phyloP scores from a whole-genome alignment of 2,888 invertebrate genomes.

The Lycaena phlaeas region DNA sequence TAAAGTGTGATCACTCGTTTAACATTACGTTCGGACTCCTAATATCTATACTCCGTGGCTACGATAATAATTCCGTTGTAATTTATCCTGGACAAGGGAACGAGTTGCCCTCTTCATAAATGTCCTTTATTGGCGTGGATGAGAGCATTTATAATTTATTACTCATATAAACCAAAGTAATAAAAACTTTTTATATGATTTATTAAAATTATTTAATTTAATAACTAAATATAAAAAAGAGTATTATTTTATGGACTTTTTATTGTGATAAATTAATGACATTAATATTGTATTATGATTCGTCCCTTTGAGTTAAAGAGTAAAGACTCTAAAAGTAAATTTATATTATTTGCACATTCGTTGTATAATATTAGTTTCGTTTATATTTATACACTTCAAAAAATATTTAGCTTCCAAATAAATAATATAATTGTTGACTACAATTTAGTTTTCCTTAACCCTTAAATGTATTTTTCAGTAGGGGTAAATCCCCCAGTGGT shows the following conservation, averaged over 20 bases:
- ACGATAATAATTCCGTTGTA: no score
- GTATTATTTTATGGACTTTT: slow-evolving; percentile 48
- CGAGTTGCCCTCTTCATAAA: no score
- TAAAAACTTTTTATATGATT: slow-evolving; percentile 24
- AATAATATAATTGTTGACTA: slow-evolving; percentile 64
- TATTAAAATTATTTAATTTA: slow-evolving; percentile 26
- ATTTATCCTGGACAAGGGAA: no score
- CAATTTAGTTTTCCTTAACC: slow-evolving; percentile 23
- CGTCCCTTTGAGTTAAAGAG: slow-evolving; percentile 3
- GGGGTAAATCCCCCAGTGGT: no score
- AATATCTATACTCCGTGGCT: no score
- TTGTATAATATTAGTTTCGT: slow-evolving; percentile 38
- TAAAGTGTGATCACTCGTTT: no score
- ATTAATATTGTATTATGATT: slow-evolving; percentile 2
- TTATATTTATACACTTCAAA: slow-evolving; percentile 49
- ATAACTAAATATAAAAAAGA: slow-evolving; percentile 23
- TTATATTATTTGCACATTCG: slow-evolving; percentile 32
- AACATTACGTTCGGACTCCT: no score
- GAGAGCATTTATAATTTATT: slow-evolving; percentile 16
- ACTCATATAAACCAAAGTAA: slow-evolving; percentile 62
- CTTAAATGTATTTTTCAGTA: no score
- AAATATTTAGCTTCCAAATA: slow-evolving; percentile 59
- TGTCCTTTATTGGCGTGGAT: slow-evolving; percentile 4
- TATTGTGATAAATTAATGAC: slow-evolving; percentile 21
- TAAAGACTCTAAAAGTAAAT: slow-evolving; percentile 1